Evolutionary conservation across 2,797 vertebrate genomes (phyloP), one percentile per base, ranked within the genome.

Genomic region (Clarias pachynema): DNA sequence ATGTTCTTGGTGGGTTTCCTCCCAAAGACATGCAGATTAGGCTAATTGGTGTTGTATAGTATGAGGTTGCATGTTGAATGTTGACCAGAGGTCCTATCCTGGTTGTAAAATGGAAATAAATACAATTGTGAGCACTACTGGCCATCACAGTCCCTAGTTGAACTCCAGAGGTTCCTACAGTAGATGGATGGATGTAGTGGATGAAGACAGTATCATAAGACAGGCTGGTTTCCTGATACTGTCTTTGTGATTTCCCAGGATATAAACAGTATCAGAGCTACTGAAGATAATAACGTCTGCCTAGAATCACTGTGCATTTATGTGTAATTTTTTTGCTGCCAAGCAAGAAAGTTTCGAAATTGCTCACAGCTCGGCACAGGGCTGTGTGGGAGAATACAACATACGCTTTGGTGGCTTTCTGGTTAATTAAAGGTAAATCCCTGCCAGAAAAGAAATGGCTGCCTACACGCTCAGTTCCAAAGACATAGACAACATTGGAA

Each of bases 401-500:
- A 72, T 80, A 80, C 1, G 66, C 9, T 81, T 62, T 85, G 29
- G 44, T 78, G 0, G 91, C 82, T 0, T 85, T 89, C 49, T 79
- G 86, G 90, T 97, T 96, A 82, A 98, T 87, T 4, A 91, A 94
- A 0, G 95, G 95, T 8, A 97, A 0, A 9, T 98, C 97, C 0
- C 96, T 0, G 0, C 92, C 91, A 0, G 95, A 94, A 1, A 98
- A 97, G 40, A 97, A 0, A 88, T 98, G 96, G 3, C 96, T 96
- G 0, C 97, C 97, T 96, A 97, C 97, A 92, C 96, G 63, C 82
- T 97, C 97, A 85, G 92, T 83, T 0, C 97, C 96, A 0, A 89
- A 95, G 0, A 97, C n/a, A 91, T 96, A 97, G 88, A 97, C 96
- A 0, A 97, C 91, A 77, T 95, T 92, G 0, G 96, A 96, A 0